Evolutionary conservation across 2,888 invertebrate genomes (phyloP).

Genomic region (Tetragnatha montana): DNA sequence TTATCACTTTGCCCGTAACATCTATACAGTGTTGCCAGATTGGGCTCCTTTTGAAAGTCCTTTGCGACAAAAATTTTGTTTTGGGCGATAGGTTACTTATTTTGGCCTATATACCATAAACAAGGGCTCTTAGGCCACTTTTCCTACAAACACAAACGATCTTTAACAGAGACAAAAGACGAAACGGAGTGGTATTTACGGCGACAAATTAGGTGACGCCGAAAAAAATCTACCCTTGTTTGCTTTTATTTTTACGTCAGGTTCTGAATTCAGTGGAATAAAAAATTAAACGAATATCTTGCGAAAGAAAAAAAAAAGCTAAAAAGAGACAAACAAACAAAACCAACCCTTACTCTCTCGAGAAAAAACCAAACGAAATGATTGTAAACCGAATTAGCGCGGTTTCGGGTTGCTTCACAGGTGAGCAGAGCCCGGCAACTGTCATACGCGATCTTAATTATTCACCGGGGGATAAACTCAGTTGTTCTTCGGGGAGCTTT

Average conservation of each 20-base stretch:
- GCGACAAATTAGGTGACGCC: constrained; percentile 49
- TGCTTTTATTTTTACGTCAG: constrained; percentile 51
- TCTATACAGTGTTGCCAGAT: too few species aligned
- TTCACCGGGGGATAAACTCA: constrained; percentile 29
- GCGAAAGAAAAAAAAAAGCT: constrained; percentile 24
- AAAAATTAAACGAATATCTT: constrained; percentile 21
- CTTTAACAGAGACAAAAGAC: constrained; percentile 33
- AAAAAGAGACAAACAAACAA: constrained; percentile 27
- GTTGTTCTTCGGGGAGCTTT: constrained; percentile 11
- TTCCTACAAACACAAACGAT: background rate
- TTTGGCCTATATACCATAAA: too few species aligned
- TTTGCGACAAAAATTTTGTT: too few species aligned
- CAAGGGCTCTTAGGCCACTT: constrained; percentile 12
- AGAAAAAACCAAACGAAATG: constrained; percentile 16
- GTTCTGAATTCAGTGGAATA: constrained; percentile 37
- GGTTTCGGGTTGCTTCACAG: constrained; percentile 37
- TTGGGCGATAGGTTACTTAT: too few species aligned
- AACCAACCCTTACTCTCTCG: background rate
- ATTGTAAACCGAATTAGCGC: constrained; percentile 56
- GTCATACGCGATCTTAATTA: constrained; percentile 57
- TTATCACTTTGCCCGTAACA: too few species aligned
- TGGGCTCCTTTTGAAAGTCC: too few species aligned
- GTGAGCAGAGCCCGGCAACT: constrained; percentile 42
- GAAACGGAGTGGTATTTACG: constrained; percentile 55
- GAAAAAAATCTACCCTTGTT: constrained; percentile 21